phyloP scores from a whole-genome alignment of 2,888 invertebrate species.

The Erynnis tages region DNA sequence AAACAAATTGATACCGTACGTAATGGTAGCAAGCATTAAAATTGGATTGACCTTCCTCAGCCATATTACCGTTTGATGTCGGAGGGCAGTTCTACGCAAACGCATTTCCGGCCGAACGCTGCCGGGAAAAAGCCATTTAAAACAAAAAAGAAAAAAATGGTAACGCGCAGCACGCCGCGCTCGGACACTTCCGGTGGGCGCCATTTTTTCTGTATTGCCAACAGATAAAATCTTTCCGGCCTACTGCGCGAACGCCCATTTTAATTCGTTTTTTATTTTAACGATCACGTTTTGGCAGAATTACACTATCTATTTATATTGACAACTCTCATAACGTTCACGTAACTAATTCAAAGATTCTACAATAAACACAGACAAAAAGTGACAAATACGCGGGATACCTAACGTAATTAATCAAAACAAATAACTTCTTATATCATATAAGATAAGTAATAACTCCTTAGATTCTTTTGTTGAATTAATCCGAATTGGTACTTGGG shows the following conservation, averaged over 20 bases:
- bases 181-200: constrained; percentile 82
- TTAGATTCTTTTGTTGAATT: not conserved
- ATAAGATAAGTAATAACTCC: not conserved
- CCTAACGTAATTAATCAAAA: too few species aligned
- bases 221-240: constrained; percentile 82
- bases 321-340: constrained; percentile 8
- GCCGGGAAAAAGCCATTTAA: constrained; percentile 82
- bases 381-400: too few species aligned
- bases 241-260: constrained; percentile 76
- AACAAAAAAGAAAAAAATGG: constrained; percentile 79
- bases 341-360: not conserved
- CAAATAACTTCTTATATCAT: too few species aligned
- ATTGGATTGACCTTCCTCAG: constrained; percentile 56
- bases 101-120: constrained; percentile 79
- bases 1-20: constrained; percentile 53
- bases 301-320: constrained; percentile 38
- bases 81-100: constrained; percentile 75
- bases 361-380: not conserved
- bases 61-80: constrained; percentile 62
- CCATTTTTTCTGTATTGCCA: constrained; percentile 82
- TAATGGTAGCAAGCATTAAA: constrained; percentile 53
- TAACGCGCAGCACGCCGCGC: constrained; percentile 76
- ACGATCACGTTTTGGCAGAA: constrained; percentile 69
- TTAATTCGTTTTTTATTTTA: constrained; percentile 69
- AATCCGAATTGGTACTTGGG: constrained; percentile 3